Conservation (phyloP, 37 sponge, comb jelly and placozoan genomes). For the Ephydatia muelleri region DNA sequence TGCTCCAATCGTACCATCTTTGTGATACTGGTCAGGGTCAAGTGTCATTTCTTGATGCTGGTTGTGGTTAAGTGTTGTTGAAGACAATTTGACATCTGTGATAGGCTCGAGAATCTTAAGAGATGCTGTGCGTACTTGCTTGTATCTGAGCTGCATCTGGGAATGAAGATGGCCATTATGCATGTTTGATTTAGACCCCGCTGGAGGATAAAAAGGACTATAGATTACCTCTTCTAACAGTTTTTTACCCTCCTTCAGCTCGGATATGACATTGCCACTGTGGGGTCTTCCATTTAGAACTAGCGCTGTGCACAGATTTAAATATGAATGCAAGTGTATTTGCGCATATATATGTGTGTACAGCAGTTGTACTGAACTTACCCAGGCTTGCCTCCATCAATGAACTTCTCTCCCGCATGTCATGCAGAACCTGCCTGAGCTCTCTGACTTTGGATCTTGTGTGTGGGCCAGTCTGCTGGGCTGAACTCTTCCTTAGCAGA, state of each 20-base stretch:
- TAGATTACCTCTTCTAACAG: constrained; percentile 39
- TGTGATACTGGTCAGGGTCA: too few relatives aligned
- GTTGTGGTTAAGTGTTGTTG: not conserved
- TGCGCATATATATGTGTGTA: not conserved
- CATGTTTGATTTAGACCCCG: not conserved
- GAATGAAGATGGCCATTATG: not conserved
- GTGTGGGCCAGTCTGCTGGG: not conserved
- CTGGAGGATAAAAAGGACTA: not conserved
- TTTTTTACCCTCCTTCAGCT: constrained; percentile 34
- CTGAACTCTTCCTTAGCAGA: constrained; percentile 11
- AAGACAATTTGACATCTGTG: not conserved
- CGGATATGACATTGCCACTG: not conserved
- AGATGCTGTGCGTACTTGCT: constrained; percentile 8
- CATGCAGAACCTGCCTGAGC: constrained; percentile 24
- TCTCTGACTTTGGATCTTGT: constrained; percentile 18
- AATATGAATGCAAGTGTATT: not conserved
- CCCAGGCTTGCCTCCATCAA: constrained; percentile 38
- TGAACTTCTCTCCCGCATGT: constrained; percentile 10
- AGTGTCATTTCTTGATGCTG: not conserved
- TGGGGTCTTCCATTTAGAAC: not conserved
- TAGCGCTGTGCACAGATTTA: not conserved
- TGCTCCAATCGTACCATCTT: too few relatives aligned
- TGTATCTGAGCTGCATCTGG: constrained; percentile 53
- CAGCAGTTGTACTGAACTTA: not conserved
- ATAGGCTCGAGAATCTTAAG: not conserved